Base-by-base conservation (phyloP, 2,888 invertebrate genomes). In the Apotomis capreana region DNA sequence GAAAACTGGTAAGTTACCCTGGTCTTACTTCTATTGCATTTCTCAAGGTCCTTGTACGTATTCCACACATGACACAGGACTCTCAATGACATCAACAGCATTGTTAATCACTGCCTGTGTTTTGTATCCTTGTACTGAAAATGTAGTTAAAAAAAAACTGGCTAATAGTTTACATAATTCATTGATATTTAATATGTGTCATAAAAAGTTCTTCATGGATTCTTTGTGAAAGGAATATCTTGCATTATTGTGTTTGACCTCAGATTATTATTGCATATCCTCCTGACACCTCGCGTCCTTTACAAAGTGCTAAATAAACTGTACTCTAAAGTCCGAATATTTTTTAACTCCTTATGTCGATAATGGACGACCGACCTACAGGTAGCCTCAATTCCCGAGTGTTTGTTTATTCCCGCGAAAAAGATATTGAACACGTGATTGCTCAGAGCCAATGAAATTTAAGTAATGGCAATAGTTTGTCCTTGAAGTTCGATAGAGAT, bases 1-100 rank as follows among this genome's bases (percentile, higher is more conserved):
- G 95, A 84, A 97, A 96, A 95, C 94, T 95, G 93, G 97, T 97
- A 92, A 93, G 95, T 95, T 67, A 65, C 58, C 15, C 59, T 69
- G 68, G 67, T 64, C n/a, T 37, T 51, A 52, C 62, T 71, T 68
- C 15, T 52, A 40, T 60, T 44, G 51, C 37, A 49, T 8, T 26
- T 4, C 15, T 51, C 57, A 61, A 70, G 40, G 55, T 61, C 67
- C 44, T 61, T 59, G 13, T 46, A 60, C 55, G 46, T 57, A 57
- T 57, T 46, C 9, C 55, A 57, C 57, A 65, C 55, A 65, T 57
- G 65, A 55, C 65, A 63, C 13, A 55, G 26, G 9, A 6, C 36
- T 65, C 46, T 57, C 55, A 65, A 57, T 65, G 65, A 10, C 55
- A 57, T 65, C 46, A 46, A n/a, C 46, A 36, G n/a, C 4, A 55